Percentiles rank a stretch among this genome's conserved stretches.
Evolutionary conservation across 2,113 vertebrate species (phyloP).

Genomic region (Sceloporus tristichus): DNA sequence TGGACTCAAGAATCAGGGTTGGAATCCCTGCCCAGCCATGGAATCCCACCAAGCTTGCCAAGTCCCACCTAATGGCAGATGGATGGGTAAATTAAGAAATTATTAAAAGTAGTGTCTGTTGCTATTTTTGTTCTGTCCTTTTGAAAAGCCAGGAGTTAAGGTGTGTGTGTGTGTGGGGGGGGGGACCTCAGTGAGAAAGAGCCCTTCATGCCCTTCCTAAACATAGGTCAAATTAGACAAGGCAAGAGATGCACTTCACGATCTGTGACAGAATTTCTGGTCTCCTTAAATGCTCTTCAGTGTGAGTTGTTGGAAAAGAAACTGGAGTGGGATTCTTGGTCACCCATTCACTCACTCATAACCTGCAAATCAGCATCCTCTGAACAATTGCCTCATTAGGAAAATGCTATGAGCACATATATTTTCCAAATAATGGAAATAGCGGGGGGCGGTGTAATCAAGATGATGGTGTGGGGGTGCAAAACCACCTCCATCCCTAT

Average conservation of each 20-base stretch:
- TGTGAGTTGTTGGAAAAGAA: background rate
- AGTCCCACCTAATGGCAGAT: too few relatives aligned
- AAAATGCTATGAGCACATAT: background rate
- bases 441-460: background rate
- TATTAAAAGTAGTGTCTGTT: background rate
- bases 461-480: background rate
- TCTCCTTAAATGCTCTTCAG: background rate
- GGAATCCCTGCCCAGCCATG: too few relatives aligned
- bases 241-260: background rate
- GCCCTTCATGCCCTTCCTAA: background rate
- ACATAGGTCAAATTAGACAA: background rate
- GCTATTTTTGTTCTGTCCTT: background rate
- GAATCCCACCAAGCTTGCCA: too few relatives aligned
- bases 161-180: too few relatives aligned
- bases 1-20: constrained; percentile 39
- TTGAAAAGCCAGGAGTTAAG: background rate
- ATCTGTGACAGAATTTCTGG: background rate
- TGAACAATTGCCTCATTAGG: background rate
- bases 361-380: background rate
- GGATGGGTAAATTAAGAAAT: background rate
- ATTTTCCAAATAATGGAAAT: background rate
- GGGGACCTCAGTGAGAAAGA: background rate
- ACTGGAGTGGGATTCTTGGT: background rate
- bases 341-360: background rate
- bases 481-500: background rate